These are phyloP conservation scores for Meghimatium bilineatum DNA, from an alignment of 2,888 invertebrate genomes.

Conservation along the genomic window DNA sequence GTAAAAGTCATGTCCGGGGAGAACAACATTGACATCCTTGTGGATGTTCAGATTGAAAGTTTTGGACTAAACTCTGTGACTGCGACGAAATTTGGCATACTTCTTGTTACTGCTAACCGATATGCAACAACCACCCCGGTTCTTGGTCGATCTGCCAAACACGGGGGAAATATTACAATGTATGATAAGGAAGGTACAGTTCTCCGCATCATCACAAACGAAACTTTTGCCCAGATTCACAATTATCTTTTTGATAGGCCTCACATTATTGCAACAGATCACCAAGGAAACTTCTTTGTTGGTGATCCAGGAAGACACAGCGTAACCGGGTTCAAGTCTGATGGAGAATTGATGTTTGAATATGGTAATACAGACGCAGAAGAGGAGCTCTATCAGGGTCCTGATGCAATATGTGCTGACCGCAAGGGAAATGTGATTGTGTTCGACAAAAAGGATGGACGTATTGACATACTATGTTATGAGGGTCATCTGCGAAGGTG, in stretches of 20 bases:
- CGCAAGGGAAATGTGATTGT: constrained; percentile 63
- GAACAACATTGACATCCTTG: constrained; percentile 60
- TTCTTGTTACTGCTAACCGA: constrained; percentile 66
- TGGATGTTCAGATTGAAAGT: constrained; percentile 66
- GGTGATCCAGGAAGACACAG: constrained; percentile 66
- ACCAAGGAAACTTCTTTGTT: constrained; percentile 61
- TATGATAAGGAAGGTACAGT: constrained; percentile 62
- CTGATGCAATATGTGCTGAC: constrained; percentile 66
- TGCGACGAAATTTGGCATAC: constrained; percentile 59
- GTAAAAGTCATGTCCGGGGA: constrained; percentile 67
- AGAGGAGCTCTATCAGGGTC: constrained; percentile 67
- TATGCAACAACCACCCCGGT: constrained; percentile 62
- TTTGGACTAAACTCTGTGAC: constrained; percentile 68
- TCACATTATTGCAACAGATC: constrained; percentile 61
- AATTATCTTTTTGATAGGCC: constrained; percentile 67
- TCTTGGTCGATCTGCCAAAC: constrained; percentile 64
- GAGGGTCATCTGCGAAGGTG: constrained; percentile 66
- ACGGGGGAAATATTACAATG: constrained; percentile 67
- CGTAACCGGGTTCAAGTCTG: constrained; percentile 61
- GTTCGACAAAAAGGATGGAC: constrained; percentile 65
- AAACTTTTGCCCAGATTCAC: constrained; percentile 61
- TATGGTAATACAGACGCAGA: constrained; percentile 67
- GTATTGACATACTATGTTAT: constrained; percentile 63
- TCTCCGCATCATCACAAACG: constrained; percentile 64
- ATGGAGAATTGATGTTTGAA: constrained; percentile 65